A percentile compares a stretch with the other conserved stretches of the same genome.
These are phyloP conservation scores for Plemyria rubiginata DNA, from an alignment of 2,888 invertebrate genomes.

Conservation along the genomic window DNA sequence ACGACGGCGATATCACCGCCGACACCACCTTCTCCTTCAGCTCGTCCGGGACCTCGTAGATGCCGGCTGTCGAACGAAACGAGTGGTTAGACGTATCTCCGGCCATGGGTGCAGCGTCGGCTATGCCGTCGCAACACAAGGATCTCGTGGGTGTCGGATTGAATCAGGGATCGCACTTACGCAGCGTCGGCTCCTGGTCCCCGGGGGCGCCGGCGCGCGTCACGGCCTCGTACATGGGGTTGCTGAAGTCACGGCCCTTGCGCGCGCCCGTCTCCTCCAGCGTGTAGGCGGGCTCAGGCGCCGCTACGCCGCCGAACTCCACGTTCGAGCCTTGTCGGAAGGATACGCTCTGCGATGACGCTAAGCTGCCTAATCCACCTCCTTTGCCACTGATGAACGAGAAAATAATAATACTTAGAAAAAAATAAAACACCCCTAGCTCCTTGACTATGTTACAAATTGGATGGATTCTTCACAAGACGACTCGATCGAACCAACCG, in stretches of 20 bases:
- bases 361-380: slow-evolving; percentile 90
- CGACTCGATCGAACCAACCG: too few relatives aligned
- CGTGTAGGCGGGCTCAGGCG: slow-evolving; percentile 89
- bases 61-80: slow-evolving; percentile 78
- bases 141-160: too few relatives aligned
- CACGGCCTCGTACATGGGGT: slow-evolving; percentile 98
- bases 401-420: background rate
- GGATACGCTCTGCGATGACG: slow-evolving; percentile 95
- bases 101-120: too few relatives aligned
- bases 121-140: too few relatives aligned
- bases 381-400: slow-evolving; percentile 88
- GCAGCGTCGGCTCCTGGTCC: slow-evolving; percentile 64
- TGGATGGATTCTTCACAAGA: too few relatives aligned
- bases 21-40: slow-evolving; percentile 88
- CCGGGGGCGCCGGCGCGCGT: slow-evolving; percentile 84
- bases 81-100: background rate
- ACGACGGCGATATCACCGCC: slow-evolving; percentile 92
- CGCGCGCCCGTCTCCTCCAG: slow-evolving; percentile 87
- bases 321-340: slow-evolving; percentile 97
- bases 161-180: too few relatives aligned
- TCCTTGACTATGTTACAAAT: background rate
- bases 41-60: slow-evolving; percentile 93
- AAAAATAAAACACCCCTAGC: background rate
- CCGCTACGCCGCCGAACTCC: slow-evolving; percentile 88
- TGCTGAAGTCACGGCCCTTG: slow-evolving; percentile 96